Evolutionary conservation across 2,113 vertebrate genomes (phyloP), one percentile per base, ranked within the genome.

Genomic region (Aegotheles bennettii): DNA sequence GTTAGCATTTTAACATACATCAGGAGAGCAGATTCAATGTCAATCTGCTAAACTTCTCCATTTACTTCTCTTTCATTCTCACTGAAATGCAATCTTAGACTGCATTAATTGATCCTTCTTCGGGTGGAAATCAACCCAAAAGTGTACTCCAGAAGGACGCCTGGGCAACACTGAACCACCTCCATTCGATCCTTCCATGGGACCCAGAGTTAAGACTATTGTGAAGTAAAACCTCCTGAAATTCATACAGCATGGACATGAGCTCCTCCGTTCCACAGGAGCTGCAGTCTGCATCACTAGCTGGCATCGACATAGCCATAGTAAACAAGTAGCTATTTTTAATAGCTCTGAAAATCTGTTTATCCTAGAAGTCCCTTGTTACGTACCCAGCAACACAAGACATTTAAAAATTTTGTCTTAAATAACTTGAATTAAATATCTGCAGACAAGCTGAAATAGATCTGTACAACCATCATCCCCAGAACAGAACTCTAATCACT

Each of bases 111-210:
- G 4, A 14, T 69, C 29, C n/a, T 57, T 48, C 47, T 76, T 73
- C 48, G 42, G 25, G 16, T 6, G 6, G 53, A 80, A 76, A 59
- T 11, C 71, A 87, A 80, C 14, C 21, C 38, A 43, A 43, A 69
- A 40, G 5, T 7, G 33, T 4, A 12, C 6, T 29, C 33, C 35
- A 43, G 43, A 28, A 88, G 40, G 15, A 31, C 43, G 48, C 3
- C 13, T 7, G n/a, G 26, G 35, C 47, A 79, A 38, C 28, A 26
- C 11, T 2, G 18, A 48, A 71, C n/a, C 38, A 43, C 24, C 36
- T 20, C 16, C 0, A 1, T 4, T 5, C 20, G 19, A 16, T 45
- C 25, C 23, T 36, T 50, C 23, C 29, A 25, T 1, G 5, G 35
- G 18, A 57, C 31, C 13, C 43, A 26, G 68, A 64, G 59, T 19